These are phyloP conservation scores for Cylloceria caligata DNA, from an alignment of 2,888 invertebrate genomes.

Conservation along the genomic window DNA sequence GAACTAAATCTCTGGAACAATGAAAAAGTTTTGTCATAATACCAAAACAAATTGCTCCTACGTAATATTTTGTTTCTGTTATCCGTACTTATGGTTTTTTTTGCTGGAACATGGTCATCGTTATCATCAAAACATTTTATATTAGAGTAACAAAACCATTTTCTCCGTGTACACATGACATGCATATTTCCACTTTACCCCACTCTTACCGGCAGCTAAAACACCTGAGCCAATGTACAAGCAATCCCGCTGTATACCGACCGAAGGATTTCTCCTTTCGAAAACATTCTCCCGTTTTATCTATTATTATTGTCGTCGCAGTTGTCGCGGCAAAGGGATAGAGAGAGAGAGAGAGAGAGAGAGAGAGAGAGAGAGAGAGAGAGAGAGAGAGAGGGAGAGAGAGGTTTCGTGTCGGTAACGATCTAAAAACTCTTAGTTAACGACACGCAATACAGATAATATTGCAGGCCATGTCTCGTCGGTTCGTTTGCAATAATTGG, in stretches of 20 bases:
- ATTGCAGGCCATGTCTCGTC: slow-evolving; percentile 46
- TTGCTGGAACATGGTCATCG: no score
- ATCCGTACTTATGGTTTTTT: no score
- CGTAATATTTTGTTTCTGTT: no score
- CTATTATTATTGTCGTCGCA: slow-evolving; percentile 37
- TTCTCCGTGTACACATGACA: no score
- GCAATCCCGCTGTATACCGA: neutral
- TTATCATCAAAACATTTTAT: no score
- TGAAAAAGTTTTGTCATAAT: no score
- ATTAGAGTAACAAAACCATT: no score
- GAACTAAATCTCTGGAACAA: no score
- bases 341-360: neutral
- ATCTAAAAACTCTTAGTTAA: slow-evolving; percentile 65
- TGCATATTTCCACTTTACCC: neutral
- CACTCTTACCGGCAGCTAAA: neutral
- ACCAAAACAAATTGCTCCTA: no score
- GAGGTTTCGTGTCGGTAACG: slow-evolving; percentile 74
- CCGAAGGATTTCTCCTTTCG: slow-evolving; percentile 28
- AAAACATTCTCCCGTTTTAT: neutral
- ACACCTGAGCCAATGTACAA: slow-evolving; percentile 2
- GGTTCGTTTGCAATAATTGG: slow-evolving; percentile 50
- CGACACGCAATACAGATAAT: slow-evolving; percentile 74
- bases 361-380: slow-evolving; percentile 1
- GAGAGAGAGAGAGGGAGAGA: neutral
- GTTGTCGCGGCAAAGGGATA: slow-evolving; percentile 8